phyloP scores from a whole-genome alignment of 2,797 vertebrate species.

The Sus cebifrons region DNA sequence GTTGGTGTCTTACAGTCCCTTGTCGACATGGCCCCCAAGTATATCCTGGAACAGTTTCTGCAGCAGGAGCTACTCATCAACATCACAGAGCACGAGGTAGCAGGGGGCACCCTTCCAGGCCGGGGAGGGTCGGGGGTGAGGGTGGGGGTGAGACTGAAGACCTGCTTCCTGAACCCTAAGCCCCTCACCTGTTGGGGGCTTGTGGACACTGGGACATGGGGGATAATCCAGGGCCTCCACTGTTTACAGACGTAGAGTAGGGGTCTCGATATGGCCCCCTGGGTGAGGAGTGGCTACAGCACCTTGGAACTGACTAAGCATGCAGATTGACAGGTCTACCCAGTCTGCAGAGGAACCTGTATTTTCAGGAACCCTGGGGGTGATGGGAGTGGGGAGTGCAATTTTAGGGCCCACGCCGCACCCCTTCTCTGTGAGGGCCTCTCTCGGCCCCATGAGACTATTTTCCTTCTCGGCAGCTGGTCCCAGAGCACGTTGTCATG shows the following conservation, averaged over 20 bases:
- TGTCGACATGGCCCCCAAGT: slow-evolving; percentile 99
- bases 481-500: slow-evolving; percentile 99
- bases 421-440: background rate
- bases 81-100: slow-evolving; percentile 99
- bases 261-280: background rate
- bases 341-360: background rate
- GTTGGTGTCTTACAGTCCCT: slow-evolving; percentile 92
- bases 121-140: background rate
- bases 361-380: too few species aligned
- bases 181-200: background rate
- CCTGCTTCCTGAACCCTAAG: background rate
- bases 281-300: too few species aligned
- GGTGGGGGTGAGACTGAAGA: background rate
- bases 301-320: background rate
- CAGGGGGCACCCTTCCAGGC: too few species aligned
- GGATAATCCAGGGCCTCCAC: too few species aligned
- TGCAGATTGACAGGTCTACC: background rate
- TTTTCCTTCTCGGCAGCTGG: slow-evolving; percentile 91
- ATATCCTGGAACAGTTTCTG: slow-evolving; percentile 98
- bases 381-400: too few species aligned
- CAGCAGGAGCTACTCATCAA: slow-evolving; percentile 99
- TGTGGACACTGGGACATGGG: background rate
- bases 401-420: rapidly evolving
- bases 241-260: background rate
- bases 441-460: rapidly evolving